These are phyloP conservation scores for Chrysodeixis includens DNA, from an alignment of 2,888 invertebrate species.

Conservation along the genomic window DNA sequence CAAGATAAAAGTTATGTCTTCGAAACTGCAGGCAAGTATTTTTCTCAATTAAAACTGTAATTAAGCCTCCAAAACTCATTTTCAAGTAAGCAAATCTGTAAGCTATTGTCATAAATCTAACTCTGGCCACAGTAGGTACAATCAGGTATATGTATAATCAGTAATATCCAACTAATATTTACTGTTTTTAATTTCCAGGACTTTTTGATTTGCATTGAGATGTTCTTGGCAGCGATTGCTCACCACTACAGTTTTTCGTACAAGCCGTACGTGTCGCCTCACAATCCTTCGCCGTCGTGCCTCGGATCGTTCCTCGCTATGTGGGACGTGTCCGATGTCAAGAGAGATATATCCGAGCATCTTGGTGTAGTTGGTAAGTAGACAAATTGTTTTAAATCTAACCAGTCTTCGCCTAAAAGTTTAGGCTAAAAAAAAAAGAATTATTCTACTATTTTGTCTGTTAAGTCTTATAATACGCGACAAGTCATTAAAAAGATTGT, in stretches of 20 bases:
- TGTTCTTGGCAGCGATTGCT: constrained; percentile 98
- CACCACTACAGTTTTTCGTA: constrained; percentile 99
- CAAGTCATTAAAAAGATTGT: no score
- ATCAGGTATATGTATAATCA: no score
- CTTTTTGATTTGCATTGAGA: constrained; percentile 98
- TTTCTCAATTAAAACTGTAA: constrained; percentile 10
- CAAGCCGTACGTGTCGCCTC: constrained; percentile 92
- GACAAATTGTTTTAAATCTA: not conserved
- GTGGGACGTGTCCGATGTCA: constrained; percentile 99
- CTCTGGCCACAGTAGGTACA: no score
- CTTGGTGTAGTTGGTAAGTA: constrained; percentile 95
- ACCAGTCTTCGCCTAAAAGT: no score
- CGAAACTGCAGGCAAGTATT: constrained; percentile 92
- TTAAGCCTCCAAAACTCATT: no score
- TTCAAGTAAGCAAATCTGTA: no score
- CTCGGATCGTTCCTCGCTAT: constrained; percentile 96
- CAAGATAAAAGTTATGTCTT: constrained; percentile 93
- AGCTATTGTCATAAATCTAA: no score
- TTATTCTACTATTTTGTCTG: not conserved
- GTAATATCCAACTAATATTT: not conserved
- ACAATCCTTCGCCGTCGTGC: constrained; percentile 89
- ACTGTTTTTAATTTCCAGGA: constrained; percentile 90
- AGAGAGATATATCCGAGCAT: constrained; percentile 97
- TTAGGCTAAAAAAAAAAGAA: no score
- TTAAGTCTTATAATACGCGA: no score